Conservation (phyloP, 2,888 invertebrate species). For the Callyntrura sp. region DNA sequence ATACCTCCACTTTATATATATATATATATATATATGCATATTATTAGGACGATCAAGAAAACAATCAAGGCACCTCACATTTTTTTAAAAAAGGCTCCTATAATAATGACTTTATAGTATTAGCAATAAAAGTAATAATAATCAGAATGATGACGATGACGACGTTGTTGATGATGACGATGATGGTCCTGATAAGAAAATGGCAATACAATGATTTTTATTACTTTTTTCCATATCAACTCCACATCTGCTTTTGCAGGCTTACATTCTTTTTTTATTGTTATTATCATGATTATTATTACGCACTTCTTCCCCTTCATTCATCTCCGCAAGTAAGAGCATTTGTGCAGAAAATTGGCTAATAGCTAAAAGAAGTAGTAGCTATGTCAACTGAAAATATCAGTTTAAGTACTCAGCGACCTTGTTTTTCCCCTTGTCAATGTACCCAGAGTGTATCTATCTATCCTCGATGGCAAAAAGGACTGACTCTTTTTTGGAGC, state of each 20-base stretch:
- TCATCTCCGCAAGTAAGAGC: neutral
- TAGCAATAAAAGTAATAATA: slow-evolving; percentile 25
- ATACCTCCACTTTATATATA: no score
- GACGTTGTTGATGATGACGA: neutral
- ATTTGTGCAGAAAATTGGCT: no score
- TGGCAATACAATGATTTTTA: slow-evolving; percentile 46
- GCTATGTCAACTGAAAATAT: neutral
- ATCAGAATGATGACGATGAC: slow-evolving; percentile 8
- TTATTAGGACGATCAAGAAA: slow-evolving; percentile 23
- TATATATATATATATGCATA: no score
- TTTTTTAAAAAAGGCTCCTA: slow-evolving; percentile 8
- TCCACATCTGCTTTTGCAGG: neutral
- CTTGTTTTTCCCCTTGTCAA: neutral
- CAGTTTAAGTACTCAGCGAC: neutral
- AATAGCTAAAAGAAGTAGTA: no score
- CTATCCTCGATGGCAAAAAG: neutral
- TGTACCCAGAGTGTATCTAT: neutral
- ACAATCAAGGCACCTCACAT: slow-evolving; percentile 29
- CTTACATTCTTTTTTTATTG: neutral
- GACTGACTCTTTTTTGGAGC: neutral
- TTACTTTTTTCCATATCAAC: slow-evolving; percentile 4
- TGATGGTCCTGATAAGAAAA: neutral
- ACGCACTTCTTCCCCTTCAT: no score
- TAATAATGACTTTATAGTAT: slow-evolving; percentile 8
- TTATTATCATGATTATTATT: neutral